phyloP scores from a whole-genome alignment of 2,797 vertebrate genomes.

The Ceyx erithaca region DNA sequence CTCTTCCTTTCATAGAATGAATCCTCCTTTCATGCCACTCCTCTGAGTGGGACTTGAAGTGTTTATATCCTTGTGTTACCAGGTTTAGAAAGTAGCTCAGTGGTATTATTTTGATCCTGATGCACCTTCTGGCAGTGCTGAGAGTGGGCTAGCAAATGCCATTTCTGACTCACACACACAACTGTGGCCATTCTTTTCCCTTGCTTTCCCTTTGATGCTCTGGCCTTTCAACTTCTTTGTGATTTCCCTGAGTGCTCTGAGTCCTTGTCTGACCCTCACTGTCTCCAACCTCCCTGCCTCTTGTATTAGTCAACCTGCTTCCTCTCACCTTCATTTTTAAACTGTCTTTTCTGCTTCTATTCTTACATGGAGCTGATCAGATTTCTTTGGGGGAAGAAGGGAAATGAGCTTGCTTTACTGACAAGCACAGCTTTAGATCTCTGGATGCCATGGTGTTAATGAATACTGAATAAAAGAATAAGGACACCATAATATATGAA shows the following conservation, averaged over 20 bases:
- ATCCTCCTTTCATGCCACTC: background rate
- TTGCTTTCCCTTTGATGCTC: conserved; percentile 4
- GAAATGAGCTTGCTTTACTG: background rate
- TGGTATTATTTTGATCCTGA: background rate
- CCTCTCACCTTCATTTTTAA: background rate
- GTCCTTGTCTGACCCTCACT: background rate
- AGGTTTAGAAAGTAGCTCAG: background rate
- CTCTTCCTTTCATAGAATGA: background rate
- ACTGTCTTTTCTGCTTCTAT: background rate
- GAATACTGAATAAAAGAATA: background rate
- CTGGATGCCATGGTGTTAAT: background rate
- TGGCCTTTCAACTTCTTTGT: background rate
- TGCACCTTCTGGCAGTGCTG: background rate
- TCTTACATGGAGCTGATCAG: background rate
- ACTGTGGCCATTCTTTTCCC: background rate
- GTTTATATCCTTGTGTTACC: background rate
- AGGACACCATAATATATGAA: background rate
- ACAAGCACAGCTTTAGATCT: background rate
- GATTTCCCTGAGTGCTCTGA: background rate
- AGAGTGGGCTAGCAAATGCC: background rate
- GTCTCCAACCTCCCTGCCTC: background rate
- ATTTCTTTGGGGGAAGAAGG: background rate
- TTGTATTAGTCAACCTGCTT: background rate
- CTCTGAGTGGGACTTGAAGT: background rate
- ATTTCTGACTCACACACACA: background rate